phyloP scores from a whole-genome alignment of 2,113 vertebrate genomes.

The Crotalus tigris region DNA sequence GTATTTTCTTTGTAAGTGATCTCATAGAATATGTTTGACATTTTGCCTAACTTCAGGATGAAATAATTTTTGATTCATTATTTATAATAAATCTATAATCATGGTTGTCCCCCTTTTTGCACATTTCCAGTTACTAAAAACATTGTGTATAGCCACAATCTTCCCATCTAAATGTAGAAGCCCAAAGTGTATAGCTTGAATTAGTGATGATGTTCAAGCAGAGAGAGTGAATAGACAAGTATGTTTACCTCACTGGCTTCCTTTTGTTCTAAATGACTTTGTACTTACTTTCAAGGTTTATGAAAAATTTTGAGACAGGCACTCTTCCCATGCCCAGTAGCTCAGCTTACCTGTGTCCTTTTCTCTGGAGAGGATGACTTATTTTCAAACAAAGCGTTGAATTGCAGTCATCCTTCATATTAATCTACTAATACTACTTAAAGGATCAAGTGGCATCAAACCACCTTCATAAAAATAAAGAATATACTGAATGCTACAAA shows the following conservation, averaged over 20 bases:
- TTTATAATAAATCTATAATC: constrained; percentile 13
- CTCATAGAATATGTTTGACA: background rate
- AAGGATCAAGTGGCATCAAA: background rate
- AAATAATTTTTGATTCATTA: constrained; percentile 10
- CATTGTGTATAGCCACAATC: background rate
- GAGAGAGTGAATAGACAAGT: background rate
- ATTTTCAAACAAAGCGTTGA: background rate
- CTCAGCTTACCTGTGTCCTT: background rate
- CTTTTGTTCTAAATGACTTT: background rate
- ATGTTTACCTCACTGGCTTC: background rate
- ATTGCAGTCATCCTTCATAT: background rate
- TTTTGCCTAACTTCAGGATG: constrained; percentile 2
- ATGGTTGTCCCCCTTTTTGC: background rate
- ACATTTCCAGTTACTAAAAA: constrained; percentile 4
- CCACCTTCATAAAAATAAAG: background rate
- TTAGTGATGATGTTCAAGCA: background rate
- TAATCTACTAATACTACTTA: background rate
- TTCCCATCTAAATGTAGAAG: background rate
- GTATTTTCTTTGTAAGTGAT: background rate
- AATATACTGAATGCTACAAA: background rate
- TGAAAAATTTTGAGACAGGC: background rate
- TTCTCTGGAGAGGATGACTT: background rate
- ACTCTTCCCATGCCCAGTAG: background rate
- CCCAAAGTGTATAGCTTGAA: background rate
- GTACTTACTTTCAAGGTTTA: background rate